Percentiles rank a stretch among this genome's conserved stretches.
phyloP scores from a whole-genome alignment of 2,888 invertebrate species.

The Hemithea aestivaria region DNA sequence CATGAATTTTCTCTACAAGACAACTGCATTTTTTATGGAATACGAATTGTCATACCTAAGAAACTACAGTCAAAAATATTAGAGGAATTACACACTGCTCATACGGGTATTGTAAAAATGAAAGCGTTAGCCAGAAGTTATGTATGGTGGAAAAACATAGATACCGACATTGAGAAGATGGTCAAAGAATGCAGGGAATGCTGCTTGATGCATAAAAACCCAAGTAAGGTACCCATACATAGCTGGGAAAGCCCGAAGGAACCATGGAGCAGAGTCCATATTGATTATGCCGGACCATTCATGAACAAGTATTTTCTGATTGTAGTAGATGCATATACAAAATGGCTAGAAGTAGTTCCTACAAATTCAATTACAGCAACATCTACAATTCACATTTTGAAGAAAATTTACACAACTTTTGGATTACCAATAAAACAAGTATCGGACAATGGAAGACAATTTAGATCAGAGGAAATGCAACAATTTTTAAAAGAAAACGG shows the following conservation, averaged over 20 bases:
- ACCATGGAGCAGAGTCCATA: slow-evolving; percentile 15
- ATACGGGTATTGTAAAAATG: slow-evolving; percentile 23
- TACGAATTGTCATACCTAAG: too few species aligned
- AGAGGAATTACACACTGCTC: slow-evolving; percentile 10
- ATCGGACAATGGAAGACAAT: slow-evolving; percentile 20
- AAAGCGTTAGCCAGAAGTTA: slow-evolving; percentile 26
- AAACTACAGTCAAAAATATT: too few species aligned
- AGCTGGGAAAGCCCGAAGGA: slow-evolving; percentile 14
- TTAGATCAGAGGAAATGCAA: slow-evolving; percentile 20
- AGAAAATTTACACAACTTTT: slow-evolving; percentile 13
- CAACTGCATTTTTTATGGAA: background rate
- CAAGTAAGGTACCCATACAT: slow-evolving; percentile 2
- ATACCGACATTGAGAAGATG: slow-evolving; percentile 11
- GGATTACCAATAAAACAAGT: slow-evolving; percentile 12
- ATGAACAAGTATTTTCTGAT: slow-evolving; percentile 16
- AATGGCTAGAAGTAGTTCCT: slow-evolving; percentile 5
- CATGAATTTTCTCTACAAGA: background rate
- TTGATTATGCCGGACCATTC: slow-evolving; percentile 23
- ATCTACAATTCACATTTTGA: slow-evolving; percentile 12
- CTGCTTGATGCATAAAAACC: slow-evolving; percentile 7
- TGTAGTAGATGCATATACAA: too few species aligned
- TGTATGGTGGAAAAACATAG: slow-evolving; percentile 26
- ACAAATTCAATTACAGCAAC: slow-evolving; percentile 10
- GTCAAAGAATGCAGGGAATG: slow-evolving; percentile 3
- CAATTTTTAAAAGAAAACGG: slow-evolving; percentile 22